Conservation (phyloP, 2,797 vertebrate genomes). For the Characodon lateralis region DNA sequence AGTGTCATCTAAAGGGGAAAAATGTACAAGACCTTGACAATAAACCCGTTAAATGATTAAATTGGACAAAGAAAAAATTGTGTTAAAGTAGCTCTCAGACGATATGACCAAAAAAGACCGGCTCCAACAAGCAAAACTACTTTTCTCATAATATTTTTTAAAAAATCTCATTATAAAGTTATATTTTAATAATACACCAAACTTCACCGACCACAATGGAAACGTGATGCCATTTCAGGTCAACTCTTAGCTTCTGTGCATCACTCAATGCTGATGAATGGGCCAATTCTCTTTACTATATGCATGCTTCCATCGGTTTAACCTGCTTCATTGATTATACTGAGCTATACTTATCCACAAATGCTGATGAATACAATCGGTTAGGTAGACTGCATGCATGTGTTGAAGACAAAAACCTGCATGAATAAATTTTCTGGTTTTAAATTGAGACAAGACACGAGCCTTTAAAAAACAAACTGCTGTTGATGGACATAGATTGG, state of each 20-base stretch:
- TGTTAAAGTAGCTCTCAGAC: neutral
- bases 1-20: no score
- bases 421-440: neutral
- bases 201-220: neutral
- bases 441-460: neutral
- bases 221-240: constrained; percentile 41
- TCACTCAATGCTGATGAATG: neutral
- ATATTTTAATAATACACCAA: neutral
- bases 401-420: neutral
- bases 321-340: neutral
- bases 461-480: neutral
- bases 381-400: neutral
- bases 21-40: neutral
- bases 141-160: neutral
- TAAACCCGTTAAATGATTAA: neutral
- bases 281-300: neutral
- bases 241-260: constrained; percentile 23
- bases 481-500: neutral
- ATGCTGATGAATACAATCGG: neutral
- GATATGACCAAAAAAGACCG: neutral
- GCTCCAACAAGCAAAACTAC: neutral
- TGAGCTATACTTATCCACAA: neutral
- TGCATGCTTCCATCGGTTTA: neutral
- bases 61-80: neutral
- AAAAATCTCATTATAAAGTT: neutral